These are phyloP conservation scores for Microcebus tavaratra DNA, from an alignment of 2,113 vertebrate genomes.

Conservation along the genomic window DNA sequence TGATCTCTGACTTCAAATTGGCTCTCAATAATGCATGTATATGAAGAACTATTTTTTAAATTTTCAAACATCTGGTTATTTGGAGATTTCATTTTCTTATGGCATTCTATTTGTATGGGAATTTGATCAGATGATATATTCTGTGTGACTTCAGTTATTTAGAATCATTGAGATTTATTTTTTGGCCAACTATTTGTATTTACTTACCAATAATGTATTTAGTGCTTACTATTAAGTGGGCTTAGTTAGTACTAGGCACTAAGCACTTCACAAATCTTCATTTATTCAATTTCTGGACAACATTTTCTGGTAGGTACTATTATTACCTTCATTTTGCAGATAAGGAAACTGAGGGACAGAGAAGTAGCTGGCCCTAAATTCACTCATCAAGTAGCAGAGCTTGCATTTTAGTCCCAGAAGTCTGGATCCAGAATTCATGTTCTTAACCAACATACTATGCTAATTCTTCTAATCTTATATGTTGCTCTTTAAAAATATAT, in stretches of 20 bases:
- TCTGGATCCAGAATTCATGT: background rate
- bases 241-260: background rate
- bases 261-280: background rate
- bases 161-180: background rate
- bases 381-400: background rate
- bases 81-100: background rate
- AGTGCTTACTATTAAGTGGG: background rate
- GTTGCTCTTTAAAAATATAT: background rate
- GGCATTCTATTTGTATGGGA: background rate
- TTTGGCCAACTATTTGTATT: background rate
- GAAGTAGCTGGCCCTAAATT: background rate
- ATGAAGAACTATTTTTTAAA: background rate
- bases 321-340: background rate
- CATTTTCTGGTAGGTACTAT: background rate
- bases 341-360: background rate
- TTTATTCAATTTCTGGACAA: background rate
- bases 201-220: constrained; percentile 9
- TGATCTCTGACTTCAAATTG: background rate
- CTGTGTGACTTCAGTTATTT: background rate
- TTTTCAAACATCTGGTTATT: background rate
- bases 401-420: background rate
- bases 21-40: background rate
- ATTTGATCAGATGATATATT: background rate
- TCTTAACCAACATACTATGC: background rate
- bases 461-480: background rate